Evolutionary conservation across 2,113 vertebrate genomes (phyloP).

Genomic region (Pica pica): DNA sequence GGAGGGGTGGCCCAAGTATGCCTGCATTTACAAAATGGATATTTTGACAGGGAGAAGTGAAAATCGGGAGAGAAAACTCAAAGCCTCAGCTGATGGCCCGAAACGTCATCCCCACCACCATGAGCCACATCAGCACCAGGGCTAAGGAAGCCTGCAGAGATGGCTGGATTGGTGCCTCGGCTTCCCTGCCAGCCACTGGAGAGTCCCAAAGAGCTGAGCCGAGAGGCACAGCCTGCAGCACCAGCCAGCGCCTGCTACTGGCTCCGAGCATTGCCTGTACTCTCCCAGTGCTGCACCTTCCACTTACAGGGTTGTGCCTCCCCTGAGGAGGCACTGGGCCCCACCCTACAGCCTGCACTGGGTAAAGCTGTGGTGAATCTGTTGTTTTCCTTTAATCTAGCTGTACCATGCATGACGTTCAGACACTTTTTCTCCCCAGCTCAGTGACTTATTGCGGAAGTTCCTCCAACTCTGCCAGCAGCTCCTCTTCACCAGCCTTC

Average conservation of each 20-base stretch:
- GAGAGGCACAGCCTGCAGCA: background rate
- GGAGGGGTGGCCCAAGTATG: background rate
- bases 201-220: background rate
- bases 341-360: background rate
- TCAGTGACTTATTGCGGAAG: background rate
- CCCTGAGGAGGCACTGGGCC: background rate
- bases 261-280: background rate
- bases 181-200: accelerated
- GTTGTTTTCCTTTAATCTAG: background rate
- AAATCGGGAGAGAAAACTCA: background rate
- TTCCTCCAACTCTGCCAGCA: background rate
- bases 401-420: background rate
- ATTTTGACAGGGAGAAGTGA: background rate
- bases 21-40: background rate
- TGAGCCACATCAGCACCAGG: background rate
- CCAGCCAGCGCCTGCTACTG: background rate
- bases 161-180: background rate
- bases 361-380: background rate
- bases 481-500: background rate
- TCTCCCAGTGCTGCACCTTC: background rate
- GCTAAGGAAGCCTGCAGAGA: background rate
- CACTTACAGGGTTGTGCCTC: background rate
- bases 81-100: background rate
- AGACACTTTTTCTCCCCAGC: background rate
- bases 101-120: too few relatives aligned